Conservation (phyloP, 2,113 vertebrate genomes). For the Acrocephalus kingi region DNA sequence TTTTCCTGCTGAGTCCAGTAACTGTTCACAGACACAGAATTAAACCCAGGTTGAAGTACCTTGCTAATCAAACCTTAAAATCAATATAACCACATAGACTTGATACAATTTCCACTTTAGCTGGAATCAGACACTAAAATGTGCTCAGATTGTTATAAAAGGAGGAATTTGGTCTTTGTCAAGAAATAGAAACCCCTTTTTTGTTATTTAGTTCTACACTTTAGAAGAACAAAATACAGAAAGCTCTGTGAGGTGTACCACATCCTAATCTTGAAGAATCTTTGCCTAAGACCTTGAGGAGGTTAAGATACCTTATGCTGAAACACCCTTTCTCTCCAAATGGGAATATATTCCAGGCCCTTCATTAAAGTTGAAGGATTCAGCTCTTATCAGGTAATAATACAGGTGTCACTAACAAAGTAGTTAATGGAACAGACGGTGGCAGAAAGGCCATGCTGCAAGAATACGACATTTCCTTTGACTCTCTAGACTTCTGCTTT, state of each 20-base stretch:
- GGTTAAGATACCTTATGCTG: neutral
- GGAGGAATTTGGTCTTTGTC: neutral
- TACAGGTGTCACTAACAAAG: slow-evolving; percentile 49
- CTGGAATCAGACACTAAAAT: neutral
- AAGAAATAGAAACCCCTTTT: neutral
- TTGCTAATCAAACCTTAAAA: slow-evolving; percentile 13
- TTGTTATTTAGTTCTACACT: neutral
- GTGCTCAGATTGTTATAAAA: neutral
- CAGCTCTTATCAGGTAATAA: slow-evolving; percentile 18
- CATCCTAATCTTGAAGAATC: slow-evolving; percentile 3
- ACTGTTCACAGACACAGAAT: neutral
- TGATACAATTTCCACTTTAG: neutral
- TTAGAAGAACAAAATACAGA: slow-evolving; percentile 11
- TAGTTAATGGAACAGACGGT: neutral
- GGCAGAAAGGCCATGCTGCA: slow-evolving; percentile 36
- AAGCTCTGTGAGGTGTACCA: neutral
- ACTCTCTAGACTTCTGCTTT: slow-evolving; percentile 34
- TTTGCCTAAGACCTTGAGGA: neutral
- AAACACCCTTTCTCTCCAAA: slow-evolving; percentile 32
- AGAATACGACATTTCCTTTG: neutral
- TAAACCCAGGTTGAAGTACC: neutral
- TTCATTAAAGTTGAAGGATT: slow-evolving; percentile 36
- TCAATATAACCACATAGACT: neutral
- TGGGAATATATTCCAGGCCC: slow-evolving; percentile 29
- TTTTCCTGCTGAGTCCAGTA: neutral